Evolutionary conservation across 1,140 invertebrate genomes (phyloP), one percentile per base, ranked within the genome.

Genomic region (Drosophila simulans): DNA sequence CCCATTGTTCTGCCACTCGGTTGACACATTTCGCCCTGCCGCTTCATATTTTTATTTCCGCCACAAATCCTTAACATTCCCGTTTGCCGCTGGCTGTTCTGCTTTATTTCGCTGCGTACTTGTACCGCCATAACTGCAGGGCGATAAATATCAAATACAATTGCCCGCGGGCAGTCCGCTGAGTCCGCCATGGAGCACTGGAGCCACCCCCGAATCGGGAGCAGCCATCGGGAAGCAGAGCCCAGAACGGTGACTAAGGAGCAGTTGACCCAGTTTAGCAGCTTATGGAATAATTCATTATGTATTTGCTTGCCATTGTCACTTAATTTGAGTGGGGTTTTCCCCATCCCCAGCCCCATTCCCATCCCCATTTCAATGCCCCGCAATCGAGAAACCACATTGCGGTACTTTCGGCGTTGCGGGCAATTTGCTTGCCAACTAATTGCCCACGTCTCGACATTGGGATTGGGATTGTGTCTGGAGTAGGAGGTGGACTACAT

Each of bases 271-370:
- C 80, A 72, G 84, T 81, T 84, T 77, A 84, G 86, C 80, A 63
- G 84, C 80, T 88, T 84, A 89, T 77, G 84, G 60, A 88, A 89
- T 89, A 80, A 89, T 88, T 89, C 84, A 89, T 89, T 89, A 84
- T 83, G 68, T 80, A 88, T 86, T 72, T 77, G 80, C 71, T 71
- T 58, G 76, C 76, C 78, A 63, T 72, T 88, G 84, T 88, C 84
- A 80, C 80, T 83, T 88, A 77, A 88, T 84, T 89, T 84, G 72
- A 89, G 84, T 89, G 80, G 57, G 64, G 57, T 57, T 49, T 39
- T 31, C 42, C 35, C 8, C n/a, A 1, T 31, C 7, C 1, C 8
- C n/a, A 1, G 8, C 7, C 1, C 27, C 27, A 5, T 5, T 5
- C 5, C 7, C 27, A 31, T 8, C 27, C 31, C 7, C 31, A 31